Evolutionary conservation across 2,888 invertebrate species (phyloP).

Genomic region (Aethes cnicana): DNA sequence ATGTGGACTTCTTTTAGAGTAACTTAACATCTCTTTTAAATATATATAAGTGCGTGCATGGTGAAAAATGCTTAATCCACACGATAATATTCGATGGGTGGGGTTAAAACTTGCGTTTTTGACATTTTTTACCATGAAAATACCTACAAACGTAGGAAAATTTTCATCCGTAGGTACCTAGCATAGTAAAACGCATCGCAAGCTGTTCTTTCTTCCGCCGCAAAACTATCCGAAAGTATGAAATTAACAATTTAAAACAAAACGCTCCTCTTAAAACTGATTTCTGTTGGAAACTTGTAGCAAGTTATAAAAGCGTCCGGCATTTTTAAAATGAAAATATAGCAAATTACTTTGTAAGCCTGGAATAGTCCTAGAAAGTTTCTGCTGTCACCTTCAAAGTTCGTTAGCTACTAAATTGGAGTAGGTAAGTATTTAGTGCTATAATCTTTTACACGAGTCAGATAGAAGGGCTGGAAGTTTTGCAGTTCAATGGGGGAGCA

Average conservation of each 20-base stretch:
- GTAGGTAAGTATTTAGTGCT: slow-evolving; percentile 1
- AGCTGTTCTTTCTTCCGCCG: background rate
- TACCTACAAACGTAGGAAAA: too few relatives aligned
- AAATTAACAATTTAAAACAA: slow-evolving; percentile 32
- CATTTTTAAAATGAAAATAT: slow-evolving; percentile 40
- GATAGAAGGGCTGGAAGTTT: background rate
- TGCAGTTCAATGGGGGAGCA: too few relatives aligned
- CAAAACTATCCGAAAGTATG: slow-evolving; percentile 12
- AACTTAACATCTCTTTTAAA: too few relatives aligned
- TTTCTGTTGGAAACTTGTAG: slow-evolving; percentile 35
- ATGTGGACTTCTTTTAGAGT: too few relatives aligned
- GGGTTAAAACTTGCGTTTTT: too few relatives aligned
- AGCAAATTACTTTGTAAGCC: slow-evolving; percentile 37
- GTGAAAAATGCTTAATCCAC: too few relatives aligned
- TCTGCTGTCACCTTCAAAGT: slow-evolving; percentile 34
- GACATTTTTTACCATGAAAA: too few relatives aligned
- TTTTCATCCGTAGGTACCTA: background rate
- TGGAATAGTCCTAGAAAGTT: slow-evolving; percentile 30
- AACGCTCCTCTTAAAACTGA: slow-evolving; percentile 36
- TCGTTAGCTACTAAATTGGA: slow-evolving; percentile 15
- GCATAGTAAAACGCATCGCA: slow-evolving; percentile 1
- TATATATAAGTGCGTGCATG: too few relatives aligned
- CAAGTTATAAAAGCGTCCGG: slow-evolving; percentile 34
- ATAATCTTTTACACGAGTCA: slow-evolving; percentile 10
- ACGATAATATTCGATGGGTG: too few relatives aligned